Conservation (phyloP, 1,140 invertebrate genomes). For the Harlomillsia oculata region DNA sequence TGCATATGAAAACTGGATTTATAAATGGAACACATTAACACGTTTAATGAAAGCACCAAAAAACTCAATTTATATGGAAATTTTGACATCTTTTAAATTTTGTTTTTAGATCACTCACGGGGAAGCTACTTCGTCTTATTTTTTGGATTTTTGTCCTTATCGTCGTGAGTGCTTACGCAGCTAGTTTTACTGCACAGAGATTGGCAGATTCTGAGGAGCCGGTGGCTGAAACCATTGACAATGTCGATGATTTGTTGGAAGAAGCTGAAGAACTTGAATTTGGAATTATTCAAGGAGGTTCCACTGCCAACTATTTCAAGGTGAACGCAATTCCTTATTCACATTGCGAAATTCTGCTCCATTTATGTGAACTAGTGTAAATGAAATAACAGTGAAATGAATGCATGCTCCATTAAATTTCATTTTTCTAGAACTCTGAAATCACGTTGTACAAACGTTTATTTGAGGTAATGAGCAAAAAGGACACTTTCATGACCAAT, state of each 20-base stretch:
- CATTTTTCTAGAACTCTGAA: conserved; percentile 63
- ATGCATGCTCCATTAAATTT: conserved; percentile 1
- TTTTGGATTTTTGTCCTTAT: conserved; percentile 99
- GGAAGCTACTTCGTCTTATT: conserved; percentile 85
- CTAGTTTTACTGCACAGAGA: conserved; percentile 91
- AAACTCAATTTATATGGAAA: too few species aligned
- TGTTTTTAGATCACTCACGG: conserved; percentile 66
- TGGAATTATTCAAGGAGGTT: conserved; percentile 72
- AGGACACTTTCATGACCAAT: conserved; percentile 66
- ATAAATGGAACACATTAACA: background rate
- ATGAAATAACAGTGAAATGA: too few species aligned
- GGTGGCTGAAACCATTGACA: conserved; percentile 56
- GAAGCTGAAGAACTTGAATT: conserved; percentile 83
- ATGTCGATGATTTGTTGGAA: conserved; percentile 76
- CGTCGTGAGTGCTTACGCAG: conserved; percentile 93
- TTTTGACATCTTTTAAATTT: conserved; percentile 1
- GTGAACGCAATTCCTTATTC: conserved; percentile 47
- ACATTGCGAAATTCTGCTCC: background rate
- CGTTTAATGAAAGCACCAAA: background rate
- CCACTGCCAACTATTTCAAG: conserved; percentile 85
- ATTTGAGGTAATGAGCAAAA: conserved; percentile 88
- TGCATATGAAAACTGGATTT: background rate
- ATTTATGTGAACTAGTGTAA: too few species aligned
- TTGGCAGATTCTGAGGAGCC: conserved; percentile 18
- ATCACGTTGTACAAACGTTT: conserved; percentile 82